A percentile compares a stretch with the other conserved stretches of the same genome.
Conservation (phyloP, 2,113 vertebrate species). For the Neolamprologus modestus region DNA sequence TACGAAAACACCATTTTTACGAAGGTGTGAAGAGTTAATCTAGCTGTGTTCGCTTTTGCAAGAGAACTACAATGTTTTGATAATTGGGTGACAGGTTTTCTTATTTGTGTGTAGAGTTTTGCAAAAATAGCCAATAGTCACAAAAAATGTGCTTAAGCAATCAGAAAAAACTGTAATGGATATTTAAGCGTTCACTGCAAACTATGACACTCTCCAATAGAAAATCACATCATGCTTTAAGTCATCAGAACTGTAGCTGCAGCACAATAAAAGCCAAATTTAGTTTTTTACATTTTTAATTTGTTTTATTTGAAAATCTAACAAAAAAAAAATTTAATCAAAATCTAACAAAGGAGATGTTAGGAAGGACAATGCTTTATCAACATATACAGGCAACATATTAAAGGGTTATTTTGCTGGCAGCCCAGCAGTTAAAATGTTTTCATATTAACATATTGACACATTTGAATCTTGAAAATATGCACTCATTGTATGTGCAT, state of each 20-base stretch:
- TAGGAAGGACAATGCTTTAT: not conserved
- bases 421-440: not conserved
- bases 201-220: not conserved
- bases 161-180: not conserved
- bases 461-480: not conserved
- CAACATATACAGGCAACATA: not conserved
- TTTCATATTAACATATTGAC: not conserved
- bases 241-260: not conserved
- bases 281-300: not conserved
- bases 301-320: not conserved
- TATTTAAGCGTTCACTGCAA: not conserved
- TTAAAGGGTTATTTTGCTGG: not conserved
- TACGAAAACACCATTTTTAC: no score
- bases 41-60: no score
- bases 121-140: no score
- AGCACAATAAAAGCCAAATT: not conserved
- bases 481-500: not conserved
- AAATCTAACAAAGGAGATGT: not conserved
- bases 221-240: not conserved
- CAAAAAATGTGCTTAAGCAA: no score
- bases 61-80: no score
- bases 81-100: no score
- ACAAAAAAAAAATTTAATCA: no score
- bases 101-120: no score
- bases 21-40: no score